Evolutionary conservation across 2,113 vertebrate species (phyloP).

Genomic region (Lepidothrix coronata): DNA sequence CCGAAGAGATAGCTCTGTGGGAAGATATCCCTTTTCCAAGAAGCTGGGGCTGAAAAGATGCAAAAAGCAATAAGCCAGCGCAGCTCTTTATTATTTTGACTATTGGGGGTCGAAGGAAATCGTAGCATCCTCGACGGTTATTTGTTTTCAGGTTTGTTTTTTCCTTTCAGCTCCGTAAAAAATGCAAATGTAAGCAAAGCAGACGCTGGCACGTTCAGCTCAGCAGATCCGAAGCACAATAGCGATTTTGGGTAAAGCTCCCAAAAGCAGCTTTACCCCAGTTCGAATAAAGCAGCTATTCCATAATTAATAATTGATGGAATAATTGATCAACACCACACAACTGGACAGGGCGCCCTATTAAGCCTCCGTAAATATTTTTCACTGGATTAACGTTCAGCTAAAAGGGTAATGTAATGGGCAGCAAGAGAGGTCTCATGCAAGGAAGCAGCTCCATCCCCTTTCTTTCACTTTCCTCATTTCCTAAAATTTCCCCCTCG

Average conservation of each 20-base stretch:
- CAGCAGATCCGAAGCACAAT: constrained; percentile 46
- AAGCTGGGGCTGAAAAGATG: constrained; percentile 57
- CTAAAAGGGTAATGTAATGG: neutral
- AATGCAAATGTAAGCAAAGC: constrained; percentile 81
- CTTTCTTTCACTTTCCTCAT: neutral
- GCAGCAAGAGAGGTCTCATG: neutral
- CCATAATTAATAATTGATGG: constrained; percentile 61
- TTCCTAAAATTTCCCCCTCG: neutral
- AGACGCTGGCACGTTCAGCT: constrained; percentile 68
- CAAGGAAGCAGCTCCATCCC: neutral
- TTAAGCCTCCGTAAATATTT: neutral
- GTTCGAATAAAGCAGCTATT: constrained; percentile 57
- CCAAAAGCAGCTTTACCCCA: constrained; percentile 42
- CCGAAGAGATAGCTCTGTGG: constrained; percentile 54
- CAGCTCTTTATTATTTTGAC: constrained; percentile 63
- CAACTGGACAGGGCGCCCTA: neutral
- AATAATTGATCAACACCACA: constrained; percentile 29
- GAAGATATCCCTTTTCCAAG: constrained; percentile 54
- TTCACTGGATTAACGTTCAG: neutral
- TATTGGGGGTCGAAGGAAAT: constrained; percentile 1
- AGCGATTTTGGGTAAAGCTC: constrained; percentile 61
- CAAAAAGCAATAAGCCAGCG: constrained; percentile 10
- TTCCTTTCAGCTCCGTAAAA: constrained; percentile 64
- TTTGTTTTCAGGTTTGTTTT: neutral
- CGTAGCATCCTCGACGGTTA: constrained; percentile 42